These are phyloP conservation scores for Myanophis thanlyinensis DNA, from an alignment of 2,113 vertebrate species.

Conservation along the genomic window DNA sequence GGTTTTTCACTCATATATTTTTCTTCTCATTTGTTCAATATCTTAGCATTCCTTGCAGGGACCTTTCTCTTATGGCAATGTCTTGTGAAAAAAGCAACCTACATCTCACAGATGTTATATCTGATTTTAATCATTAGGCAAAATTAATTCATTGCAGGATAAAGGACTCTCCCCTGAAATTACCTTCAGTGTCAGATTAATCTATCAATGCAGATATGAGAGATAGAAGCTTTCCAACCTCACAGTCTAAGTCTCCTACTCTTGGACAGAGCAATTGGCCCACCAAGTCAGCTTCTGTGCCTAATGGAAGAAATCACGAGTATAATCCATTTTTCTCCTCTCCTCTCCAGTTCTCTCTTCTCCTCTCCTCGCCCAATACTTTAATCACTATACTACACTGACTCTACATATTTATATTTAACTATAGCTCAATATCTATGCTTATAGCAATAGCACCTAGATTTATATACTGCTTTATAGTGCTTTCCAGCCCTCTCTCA, in stretches of 20 bases:
- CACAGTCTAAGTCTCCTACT: neutral
- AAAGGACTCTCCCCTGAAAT: neutral
- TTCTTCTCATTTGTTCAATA: neutral
- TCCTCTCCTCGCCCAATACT: neutral
- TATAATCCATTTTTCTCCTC: neutral
- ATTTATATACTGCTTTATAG: too few species aligned
- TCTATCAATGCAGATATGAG: neutral
- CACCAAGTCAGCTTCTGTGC: neutral
- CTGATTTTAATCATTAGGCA: neutral
- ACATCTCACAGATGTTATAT: neutral
- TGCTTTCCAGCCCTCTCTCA: too few species aligned
- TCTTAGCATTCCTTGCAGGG: neutral
- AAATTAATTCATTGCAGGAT: neutral
- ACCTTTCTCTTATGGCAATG: neutral
- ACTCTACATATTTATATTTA: neutral
- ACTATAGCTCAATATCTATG: neutral
- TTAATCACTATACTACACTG: neutral
- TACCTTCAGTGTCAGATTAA: neutral
- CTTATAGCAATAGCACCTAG: too few species aligned
- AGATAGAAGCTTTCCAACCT: neutral
- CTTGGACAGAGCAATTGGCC: neutral
- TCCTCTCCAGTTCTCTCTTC: too few species aligned
- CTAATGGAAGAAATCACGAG: neutral
- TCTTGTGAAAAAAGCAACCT: neutral
- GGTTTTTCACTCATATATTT: neutral